phyloP scores from a whole-genome alignment of 2,888 invertebrate genomes.

The Harmothoe impar region DNA sequence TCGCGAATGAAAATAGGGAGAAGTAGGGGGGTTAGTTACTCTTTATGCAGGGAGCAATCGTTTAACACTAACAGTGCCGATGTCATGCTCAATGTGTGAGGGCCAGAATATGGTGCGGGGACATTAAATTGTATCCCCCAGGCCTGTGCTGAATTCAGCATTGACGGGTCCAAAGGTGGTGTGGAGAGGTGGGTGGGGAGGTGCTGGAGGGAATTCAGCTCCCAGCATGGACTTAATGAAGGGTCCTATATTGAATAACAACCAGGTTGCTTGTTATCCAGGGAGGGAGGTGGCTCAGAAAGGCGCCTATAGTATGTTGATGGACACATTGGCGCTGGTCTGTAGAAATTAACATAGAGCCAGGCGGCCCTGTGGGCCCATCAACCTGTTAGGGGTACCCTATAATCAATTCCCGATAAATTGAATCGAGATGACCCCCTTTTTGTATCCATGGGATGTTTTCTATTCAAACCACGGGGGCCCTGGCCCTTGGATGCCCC shows the following conservation, averaged over 20 bases:
- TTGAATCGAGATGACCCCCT: conserved; percentile 29
- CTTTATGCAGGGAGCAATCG: conserved; percentile 22
- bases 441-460: conserved; percentile 13
- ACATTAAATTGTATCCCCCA: background rate
- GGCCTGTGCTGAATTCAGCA: background rate
- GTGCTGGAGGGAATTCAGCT: background rate
- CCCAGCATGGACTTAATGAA: conserved; percentile 25
- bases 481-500: background rate
- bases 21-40: too few relatives aligned
- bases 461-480: background rate
- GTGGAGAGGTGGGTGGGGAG: too few relatives aligned
- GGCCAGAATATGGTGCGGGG: background rate
- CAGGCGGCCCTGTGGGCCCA: background rate
- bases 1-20: too few relatives aligned
- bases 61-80: conserved; percentile 10
- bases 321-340: background rate
- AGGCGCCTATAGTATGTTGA: too few relatives aligned
- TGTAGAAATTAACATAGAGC: background rate
- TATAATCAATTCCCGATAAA: background rate
- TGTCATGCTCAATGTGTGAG: background rate
- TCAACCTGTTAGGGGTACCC: background rate
- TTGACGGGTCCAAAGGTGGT: background rate
- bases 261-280: background rate
- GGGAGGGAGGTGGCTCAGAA: too few relatives aligned
- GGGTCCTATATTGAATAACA: background rate